phyloP scores from a whole-genome alignment of 2,888 invertebrate species.

The Watsonalla binaria region DNA sequence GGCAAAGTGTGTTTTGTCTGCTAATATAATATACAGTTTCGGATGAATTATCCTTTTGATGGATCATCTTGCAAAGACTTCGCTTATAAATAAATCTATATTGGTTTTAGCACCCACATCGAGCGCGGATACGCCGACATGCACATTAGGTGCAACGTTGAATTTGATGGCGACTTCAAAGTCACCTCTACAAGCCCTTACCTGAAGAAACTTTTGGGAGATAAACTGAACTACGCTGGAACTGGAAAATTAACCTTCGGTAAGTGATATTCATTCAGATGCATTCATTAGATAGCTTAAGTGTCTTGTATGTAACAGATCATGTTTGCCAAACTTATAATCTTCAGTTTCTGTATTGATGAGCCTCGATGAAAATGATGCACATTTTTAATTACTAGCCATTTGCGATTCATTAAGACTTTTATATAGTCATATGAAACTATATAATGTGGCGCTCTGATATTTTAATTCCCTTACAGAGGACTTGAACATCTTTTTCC shows the following conservation, averaged over 20 bases:
- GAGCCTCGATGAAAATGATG: no score
- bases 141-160: neutral
- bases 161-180: neutral
- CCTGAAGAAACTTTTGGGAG: neutral
- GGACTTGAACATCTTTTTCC: neutral
- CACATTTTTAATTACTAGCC: no score
- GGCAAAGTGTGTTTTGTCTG: no score
- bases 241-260: neutral
- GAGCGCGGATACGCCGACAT: neutral
- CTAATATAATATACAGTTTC: no score
- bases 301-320: no score
- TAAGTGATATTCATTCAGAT: neutral
- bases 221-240: neutral
- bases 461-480: neutral
- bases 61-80: neutral
- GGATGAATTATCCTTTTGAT: no score
- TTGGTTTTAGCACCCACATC: neutral
- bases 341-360: no score
- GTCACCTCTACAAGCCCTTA: neutral
- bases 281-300: no score
- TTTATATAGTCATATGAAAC: no score
- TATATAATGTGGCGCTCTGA: no score
- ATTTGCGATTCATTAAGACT: no score
- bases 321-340: no score
- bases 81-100: neutral